Conservation (phyloP, 2,113 vertebrate genomes). For the Microtus montanus region DNA sequence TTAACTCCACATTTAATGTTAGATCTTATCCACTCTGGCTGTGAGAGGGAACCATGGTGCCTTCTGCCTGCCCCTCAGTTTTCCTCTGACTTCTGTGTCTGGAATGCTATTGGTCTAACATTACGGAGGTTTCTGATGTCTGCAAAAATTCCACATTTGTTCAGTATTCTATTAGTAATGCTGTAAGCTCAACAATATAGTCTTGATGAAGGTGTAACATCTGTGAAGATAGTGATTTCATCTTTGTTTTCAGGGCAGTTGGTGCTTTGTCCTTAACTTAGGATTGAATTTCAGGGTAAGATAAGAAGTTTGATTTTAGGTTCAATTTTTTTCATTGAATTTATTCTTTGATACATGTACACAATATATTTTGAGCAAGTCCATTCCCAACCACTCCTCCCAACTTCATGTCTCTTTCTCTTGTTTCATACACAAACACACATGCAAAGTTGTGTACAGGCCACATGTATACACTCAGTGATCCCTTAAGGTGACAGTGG, state of each 20-base stretch:
- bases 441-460: neutral
- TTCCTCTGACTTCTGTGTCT: neutral
- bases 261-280: neutral
- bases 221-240: neutral
- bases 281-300: neutral
- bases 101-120: neutral
- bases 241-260: neutral
- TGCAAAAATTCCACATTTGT: neutral
- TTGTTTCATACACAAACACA: neutral
- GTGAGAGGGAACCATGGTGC: neutral
- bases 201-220: neutral
- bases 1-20: neutral
- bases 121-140: neutral
- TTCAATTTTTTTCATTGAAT: too few relatives aligned
- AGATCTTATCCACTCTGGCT: neutral
- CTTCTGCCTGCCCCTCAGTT: neutral
- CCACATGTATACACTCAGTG: neutral
- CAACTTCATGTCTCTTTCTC: neutral
- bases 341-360: neutral
- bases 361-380: neutral
- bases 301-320: neutral
- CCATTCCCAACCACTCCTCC: too few relatives aligned
- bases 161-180: neutral
- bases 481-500: neutral
- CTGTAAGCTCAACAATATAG: neutral